Evolutionary conservation across 2,888 invertebrate genomes (phyloP), one percentile per base, ranked within the genome.

Genomic region (Cosmia pyralina): DNA sequence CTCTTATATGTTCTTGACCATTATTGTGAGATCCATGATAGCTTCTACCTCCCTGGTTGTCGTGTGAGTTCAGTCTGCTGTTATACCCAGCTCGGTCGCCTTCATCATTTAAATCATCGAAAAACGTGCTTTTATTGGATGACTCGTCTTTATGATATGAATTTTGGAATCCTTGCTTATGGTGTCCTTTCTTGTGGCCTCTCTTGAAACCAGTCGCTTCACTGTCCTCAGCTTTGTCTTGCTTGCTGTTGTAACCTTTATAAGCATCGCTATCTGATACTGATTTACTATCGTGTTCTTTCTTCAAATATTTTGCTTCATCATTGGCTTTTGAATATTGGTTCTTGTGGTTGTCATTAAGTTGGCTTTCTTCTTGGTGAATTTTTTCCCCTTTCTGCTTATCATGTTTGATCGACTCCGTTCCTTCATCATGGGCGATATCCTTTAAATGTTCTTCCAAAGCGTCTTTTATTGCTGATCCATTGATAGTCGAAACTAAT

Each of bases 141-240:
- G 97, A 97, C 88, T 97, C 97, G 83, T 97, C 97, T 90, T 97
- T 97, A 86, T 97, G 97, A 86, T 97, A 97, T 19, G 97, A 97
- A 86, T 97, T 97, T 84, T 97, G 97, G 88, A 97, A 98, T 28
- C 97, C 97, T 81, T 97, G 96, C 72, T 97, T 97, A 84, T 97
- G 97, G 82, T 97, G 97, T 6, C 97, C 97, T 89, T 97, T 97
- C 87, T 97, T 97, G 81, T 97, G 97, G 0, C 95, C 96, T 71
- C 94, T 93, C 82, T 96, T 96, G 69, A 86, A 94, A 17, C 96
- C 95, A 19, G 90, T 90, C 0, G 95, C 91, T 71, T 93, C 91
- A 72, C 92, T 95, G 63, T 95, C 95, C 82, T 96, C 96, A 1
- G 90, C 92, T 87, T 96, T 95, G 73, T 96, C 96, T 78, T 94